Conservation (phyloP, 2,113 vertebrate species). For the Probosciger aterrimus region DNA sequence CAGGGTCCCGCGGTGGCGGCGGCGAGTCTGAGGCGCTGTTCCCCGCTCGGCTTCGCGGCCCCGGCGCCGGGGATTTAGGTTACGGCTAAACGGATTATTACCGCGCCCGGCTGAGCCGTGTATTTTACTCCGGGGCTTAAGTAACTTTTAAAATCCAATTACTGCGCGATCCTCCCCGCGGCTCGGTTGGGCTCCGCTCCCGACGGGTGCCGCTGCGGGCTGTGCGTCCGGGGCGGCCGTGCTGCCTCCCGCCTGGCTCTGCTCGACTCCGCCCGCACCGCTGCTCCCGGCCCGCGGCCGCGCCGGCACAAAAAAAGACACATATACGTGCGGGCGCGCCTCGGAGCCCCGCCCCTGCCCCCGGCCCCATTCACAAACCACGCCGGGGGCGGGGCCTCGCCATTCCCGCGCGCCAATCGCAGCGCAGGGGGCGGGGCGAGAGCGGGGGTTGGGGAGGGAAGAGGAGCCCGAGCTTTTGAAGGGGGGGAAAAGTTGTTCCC, state of each 20-base stretch:
- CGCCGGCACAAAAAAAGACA: conserved; percentile 13
- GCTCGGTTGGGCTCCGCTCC: background rate
- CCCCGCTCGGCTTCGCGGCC: background rate
- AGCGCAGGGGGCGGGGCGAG: conserved; percentile 21
- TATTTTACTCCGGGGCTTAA: conserved; percentile 7
- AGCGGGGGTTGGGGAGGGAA: background rate
- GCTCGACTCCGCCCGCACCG: background rate
- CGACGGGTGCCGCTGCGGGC: background rate
- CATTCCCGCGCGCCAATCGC: conserved; percentile 30
- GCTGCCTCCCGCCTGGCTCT: background rate
- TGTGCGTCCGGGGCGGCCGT: background rate
- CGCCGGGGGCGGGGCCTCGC: conserved; percentile 20
- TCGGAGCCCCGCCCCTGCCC: conserved; percentile 34
- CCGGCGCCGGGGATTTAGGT: conserved; percentile 32
- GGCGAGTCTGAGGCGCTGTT: background rate
- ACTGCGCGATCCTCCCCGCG: background rate
- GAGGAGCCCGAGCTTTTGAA: background rate
- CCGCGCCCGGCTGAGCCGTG: conserved; percentile 1
- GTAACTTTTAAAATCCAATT: conserved; percentile 56
- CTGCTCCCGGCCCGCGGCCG: background rate
- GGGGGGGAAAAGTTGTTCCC: background rate
- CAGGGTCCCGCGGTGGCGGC: background rate
- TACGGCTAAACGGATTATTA: conserved; percentile 44
- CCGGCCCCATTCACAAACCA: conserved; percentile 74
- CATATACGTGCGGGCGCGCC: background rate